Conservation (phyloP, 2,888 invertebrate genomes). For the Galeopsomyia nigrocyanea region DNA sequence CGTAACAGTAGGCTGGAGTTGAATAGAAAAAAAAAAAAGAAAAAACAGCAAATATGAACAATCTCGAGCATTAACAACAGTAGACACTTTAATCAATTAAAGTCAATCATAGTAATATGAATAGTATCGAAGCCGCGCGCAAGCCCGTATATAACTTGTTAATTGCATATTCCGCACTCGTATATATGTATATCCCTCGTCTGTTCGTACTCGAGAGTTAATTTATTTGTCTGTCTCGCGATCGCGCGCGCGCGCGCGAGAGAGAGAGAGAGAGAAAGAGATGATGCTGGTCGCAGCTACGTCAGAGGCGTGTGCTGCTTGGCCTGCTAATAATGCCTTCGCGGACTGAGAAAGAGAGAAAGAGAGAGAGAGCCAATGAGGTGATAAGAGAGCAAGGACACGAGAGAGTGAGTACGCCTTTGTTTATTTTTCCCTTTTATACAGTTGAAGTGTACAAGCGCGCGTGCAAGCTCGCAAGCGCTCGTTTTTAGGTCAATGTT, state of each 20-base stretch:
- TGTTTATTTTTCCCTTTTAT: constrained; percentile 3
- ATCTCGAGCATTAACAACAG: not conserved
- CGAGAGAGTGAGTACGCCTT: constrained; percentile 15
- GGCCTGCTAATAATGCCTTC: constrained; percentile 30
- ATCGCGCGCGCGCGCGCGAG: constrained; percentile 6
- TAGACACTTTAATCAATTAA: constrained; percentile 6
- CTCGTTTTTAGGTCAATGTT: constrained; percentile 39
- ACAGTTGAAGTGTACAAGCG: too few species aligned
- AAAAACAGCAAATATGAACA: too few species aligned
- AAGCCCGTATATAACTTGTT: too few species aligned
- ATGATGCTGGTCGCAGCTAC: too few species aligned
- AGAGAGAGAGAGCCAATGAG: constrained; percentile 26
- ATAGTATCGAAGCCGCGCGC: too few species aligned
- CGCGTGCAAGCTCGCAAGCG: too few species aligned
- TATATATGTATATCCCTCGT: not conserved
- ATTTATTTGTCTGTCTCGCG: not conserved
- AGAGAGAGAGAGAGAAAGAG: too few species aligned
- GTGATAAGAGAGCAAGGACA: constrained; percentile 46
- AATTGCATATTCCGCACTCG: not conserved
- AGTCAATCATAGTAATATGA: not conserved
- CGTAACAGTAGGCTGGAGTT: too few species aligned
- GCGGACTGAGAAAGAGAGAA: not conserved
- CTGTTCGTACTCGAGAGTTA: not conserved
- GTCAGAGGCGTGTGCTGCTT: too few species aligned
- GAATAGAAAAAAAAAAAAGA: too few species aligned